Evolutionary conservation across 2,797 vertebrate genomes (phyloP).

Genomic region (Fratercula arctica): DNA sequence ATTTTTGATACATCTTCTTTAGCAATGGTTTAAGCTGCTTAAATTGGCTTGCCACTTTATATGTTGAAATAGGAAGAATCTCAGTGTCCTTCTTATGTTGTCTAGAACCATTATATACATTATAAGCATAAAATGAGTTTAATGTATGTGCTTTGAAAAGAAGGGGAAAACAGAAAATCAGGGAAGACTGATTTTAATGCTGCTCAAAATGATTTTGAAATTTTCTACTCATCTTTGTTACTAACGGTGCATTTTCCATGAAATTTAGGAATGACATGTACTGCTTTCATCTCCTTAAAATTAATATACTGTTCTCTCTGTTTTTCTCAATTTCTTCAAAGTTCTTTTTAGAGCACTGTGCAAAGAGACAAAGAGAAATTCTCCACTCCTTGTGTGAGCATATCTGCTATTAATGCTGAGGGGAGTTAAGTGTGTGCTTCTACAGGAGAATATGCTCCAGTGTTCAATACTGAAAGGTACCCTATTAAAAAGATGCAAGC

Average conservation of each 20-base stretch:
- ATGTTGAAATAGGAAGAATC: constrained; percentile 74
- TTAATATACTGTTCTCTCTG: constrained; percentile 64
- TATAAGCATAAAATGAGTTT: constrained; percentile 81
- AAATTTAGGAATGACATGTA: constrained; percentile 67
- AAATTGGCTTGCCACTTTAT: constrained; percentile 79
- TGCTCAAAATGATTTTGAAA: constrained; percentile 75
- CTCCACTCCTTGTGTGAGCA: constrained; percentile 33
- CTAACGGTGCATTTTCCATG: constrained; percentile 65
- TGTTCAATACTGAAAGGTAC: constrained; percentile 66
- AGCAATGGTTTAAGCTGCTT: constrained; percentile 80
- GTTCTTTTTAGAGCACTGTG: constrained; percentile 62
- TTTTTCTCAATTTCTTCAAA: constrained; percentile 69
- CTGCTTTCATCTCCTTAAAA: constrained; percentile 76
- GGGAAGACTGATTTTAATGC: constrained; percentile 72
- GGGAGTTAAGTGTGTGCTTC: constrained; percentile 71
- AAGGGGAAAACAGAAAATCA: constrained; percentile 75
- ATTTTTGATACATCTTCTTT: constrained; percentile 83
- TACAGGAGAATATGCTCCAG: constrained; percentile 45
- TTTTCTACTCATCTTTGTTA: constrained; percentile 75
- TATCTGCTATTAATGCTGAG: constrained; percentile 65
- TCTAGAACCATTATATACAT: constrained; percentile 78
- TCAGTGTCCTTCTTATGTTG: constrained; percentile 75
- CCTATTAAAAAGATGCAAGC: constrained; percentile 60
- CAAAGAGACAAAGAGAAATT: constrained; percentile 72
- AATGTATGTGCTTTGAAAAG: constrained; percentile 75